Conservation (phyloP, 2,888 invertebrate species). For the Phengaris alcon region DNA sequence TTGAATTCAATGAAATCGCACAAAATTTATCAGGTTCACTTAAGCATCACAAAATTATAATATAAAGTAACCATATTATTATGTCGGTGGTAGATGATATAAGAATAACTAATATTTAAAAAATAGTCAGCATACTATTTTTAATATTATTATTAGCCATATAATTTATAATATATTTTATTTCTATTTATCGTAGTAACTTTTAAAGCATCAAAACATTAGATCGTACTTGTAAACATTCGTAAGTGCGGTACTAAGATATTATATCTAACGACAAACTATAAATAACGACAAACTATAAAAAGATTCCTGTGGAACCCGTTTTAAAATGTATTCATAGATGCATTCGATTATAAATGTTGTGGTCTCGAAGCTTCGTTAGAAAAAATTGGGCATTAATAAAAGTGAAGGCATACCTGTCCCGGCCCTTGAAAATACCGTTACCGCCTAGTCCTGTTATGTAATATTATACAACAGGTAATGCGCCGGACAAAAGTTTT, state of each 20-base stretch:
- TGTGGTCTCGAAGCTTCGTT: constrained; percentile 30
- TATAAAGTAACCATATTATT: too few relatives aligned
- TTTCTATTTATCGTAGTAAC: not conserved
- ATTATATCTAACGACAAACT: constrained; percentile 12
- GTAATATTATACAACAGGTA: constrained; percentile 39
- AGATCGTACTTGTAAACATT: not conserved
- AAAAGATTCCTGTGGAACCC: constrained; percentile 2
- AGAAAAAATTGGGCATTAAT: constrained; percentile 47
- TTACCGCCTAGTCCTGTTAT: constrained; percentile 64
- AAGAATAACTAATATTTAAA: too few relatives aligned
- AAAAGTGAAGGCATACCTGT: constrained; percentile 72
- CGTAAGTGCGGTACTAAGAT: not conserved
- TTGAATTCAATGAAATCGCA: too few relatives aligned
- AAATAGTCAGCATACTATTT: not conserved
- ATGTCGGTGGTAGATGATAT: too few relatives aligned
- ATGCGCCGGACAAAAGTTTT: constrained; percentile 21
- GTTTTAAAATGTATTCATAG: constrained; percentile 17
- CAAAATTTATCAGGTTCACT: too few relatives aligned
- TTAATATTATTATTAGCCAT: not conserved
- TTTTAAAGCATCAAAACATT: not conserved
- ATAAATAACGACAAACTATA: not conserved
- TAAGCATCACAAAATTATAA: too few relatives aligned
- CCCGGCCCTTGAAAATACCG: constrained; percentile 56
- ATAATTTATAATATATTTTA: not conserved
- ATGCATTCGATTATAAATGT: constrained; percentile 19